Base-by-base conservation (phyloP, 64 coral and sea anemone genomes). In the Astreopora myriophthalma region DNA sequence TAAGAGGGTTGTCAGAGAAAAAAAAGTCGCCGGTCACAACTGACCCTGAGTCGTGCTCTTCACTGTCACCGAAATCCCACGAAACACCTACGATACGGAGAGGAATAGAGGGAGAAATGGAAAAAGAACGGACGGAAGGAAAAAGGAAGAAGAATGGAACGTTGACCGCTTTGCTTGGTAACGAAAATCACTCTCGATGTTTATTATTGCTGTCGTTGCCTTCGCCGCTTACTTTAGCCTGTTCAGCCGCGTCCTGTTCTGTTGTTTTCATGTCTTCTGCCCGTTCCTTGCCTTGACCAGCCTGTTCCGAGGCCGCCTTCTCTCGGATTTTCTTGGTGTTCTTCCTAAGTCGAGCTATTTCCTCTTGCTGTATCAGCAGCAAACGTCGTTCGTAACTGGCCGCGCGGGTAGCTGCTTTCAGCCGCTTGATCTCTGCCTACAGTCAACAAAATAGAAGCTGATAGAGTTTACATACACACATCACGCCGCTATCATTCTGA, bases 341-440 rank as follows among this genome's bases (percentile, higher is more conserved):
- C 38, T 76, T 79, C 32, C 74, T 75, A 34, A 99, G 82, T 29
- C 91, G 90, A 28, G 94, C 86, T 23, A 99, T 99, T 74, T 99
- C 93, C 83, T 99, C 90, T 48, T 95, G 96, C 28, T 99, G 93
- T 81, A 95, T 83, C 22, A 99, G 58, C 67, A 99, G 69, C 36
- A 99, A 81, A 20, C 88, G 78, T 20, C 96, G 93, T 84, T 95
- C 94, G 52, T 93, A 95, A 65, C 94, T 98, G 20, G 96, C 96
- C 14, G 96, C 96, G 22, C 91, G 89, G 69, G 95, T 95, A 1
- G 96, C 96, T 51, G 94, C 93, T 68, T 93, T 99, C 16, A 99
- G 82, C n/a, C 86, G 91, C 42, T 99, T 95, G 58, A 99, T 99
- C 79, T 99, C 96, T 58, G 94, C 96, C 96, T 99, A 74, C n/a